Conservation (phyloP, 2,888 invertebrate species). For the Sinodicranocentrus sp. region DNA sequence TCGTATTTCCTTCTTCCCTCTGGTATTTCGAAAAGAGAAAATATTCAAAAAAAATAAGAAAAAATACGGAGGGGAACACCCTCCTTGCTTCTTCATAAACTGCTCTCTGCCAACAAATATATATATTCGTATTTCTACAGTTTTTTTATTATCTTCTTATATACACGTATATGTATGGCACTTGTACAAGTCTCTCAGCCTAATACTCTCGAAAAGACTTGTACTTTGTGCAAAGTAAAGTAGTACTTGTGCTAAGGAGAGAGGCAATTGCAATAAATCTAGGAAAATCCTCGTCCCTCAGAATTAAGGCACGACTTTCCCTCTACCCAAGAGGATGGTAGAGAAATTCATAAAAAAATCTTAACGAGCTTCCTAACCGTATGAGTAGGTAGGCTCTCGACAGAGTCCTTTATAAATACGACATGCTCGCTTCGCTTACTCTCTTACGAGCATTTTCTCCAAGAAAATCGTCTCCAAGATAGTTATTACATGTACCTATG, state of each 20-base stretch:
- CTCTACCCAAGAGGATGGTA: not conserved
- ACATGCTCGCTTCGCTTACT: not conserved
- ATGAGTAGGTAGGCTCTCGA: not conserved
- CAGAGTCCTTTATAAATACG: not conserved
- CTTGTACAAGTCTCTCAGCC: not conserved
- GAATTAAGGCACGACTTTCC: constrained; percentile 33
- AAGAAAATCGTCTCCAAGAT: not conserved
- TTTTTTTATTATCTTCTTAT: not conserved
- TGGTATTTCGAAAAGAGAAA: not conserved
- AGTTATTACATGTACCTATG: not conserved
- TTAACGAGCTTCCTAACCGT: not conserved
- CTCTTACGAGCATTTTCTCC: too few species aligned
- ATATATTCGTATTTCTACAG: too few species aligned
- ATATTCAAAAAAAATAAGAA: too few species aligned
- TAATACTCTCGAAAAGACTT: not conserved
- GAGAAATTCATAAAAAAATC: constrained; percentile 18
- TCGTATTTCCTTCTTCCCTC: too few species aligned
- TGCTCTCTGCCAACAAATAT: constrained; percentile 23
- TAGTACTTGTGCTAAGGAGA: constrained; percentile 28
- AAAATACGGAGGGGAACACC: not conserved
- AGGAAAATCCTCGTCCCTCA: constrained; percentile 47
- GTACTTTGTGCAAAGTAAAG: not conserved
- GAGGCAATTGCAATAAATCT: constrained; percentile 52
- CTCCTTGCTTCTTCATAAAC: constrained; percentile 8
- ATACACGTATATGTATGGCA: not conserved